A percentile compares a stretch with the other conserved stretches of the same genome.
Evolutionary conservation across 2,888 invertebrate genomes (phyloP).

Genomic region (Thysanoteuthis rhombus): DNA sequence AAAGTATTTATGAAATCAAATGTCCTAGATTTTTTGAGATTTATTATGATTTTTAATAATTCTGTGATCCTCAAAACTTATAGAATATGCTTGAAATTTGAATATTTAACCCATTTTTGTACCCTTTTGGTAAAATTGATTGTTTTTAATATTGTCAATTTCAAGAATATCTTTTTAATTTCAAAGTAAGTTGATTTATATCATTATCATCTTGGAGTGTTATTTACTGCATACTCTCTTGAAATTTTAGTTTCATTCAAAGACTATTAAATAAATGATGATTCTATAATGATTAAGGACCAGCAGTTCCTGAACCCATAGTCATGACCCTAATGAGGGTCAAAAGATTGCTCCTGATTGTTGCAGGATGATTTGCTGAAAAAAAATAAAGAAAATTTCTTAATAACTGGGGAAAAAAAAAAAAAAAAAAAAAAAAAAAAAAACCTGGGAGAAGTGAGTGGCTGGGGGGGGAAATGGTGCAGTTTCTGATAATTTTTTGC

Average conservation of each 20-base stretch:
- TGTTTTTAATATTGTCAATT: not conserved
- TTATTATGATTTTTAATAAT: not conserved
- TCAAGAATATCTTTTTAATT: not conserved
- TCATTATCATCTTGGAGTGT: not conserved
- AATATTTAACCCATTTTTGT: not conserved
- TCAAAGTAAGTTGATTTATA: not conserved
- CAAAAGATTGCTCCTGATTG: no score
- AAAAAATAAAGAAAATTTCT: no score
- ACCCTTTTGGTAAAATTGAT: not conserved
- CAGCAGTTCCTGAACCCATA: no score
- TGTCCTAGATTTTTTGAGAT: no score
- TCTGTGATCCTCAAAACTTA: not conserved
- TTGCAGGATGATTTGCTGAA: no score
- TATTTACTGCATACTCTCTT: not conserved
- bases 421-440: no score
- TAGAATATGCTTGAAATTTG: not conserved
- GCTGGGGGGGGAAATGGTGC: no score
- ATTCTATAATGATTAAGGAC: no score
- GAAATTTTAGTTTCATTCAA: not conserved
- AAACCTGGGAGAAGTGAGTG: no score
- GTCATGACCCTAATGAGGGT: no score
- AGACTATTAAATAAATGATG: not conserved
- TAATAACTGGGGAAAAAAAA: no score
- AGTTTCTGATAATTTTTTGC: no score
- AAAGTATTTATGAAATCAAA: not conserved